Conservation (phyloP, 2,797 vertebrate genomes). For the Micromesistius poutassou region DNA sequence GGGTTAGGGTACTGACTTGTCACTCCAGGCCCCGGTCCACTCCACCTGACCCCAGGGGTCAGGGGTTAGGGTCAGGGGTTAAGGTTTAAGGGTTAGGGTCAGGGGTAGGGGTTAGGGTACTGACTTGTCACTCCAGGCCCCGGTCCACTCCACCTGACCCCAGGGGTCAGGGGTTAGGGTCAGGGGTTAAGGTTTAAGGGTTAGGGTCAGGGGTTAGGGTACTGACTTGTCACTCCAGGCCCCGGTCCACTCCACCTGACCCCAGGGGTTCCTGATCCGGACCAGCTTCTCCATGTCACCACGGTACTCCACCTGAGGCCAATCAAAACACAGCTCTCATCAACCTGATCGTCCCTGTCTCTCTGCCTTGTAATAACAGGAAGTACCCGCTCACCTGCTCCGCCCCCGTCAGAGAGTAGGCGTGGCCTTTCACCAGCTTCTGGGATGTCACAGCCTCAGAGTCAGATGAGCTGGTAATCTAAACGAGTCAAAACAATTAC, state of each 20-base stretch:
- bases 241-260: constrained; percentile 87
- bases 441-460: constrained; percentile 73
- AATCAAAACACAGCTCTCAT: constrained; percentile 16
- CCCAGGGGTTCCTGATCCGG: constrained; percentile 86
- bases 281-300: constrained; percentile 76
- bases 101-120: too few relatives aligned
- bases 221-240: constrained; percentile 82
- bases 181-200: background rate
- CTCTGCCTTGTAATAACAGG: background rate
- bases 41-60: constrained; percentile 90
- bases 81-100: too few relatives aligned
- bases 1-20: constrained; percentile 64
- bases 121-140: too few relatives aligned
- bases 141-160: too few relatives aligned
- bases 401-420: constrained; percentile 82
- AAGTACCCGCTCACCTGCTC: constrained; percentile 71
- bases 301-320: constrained; percentile 73
- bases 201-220: background rate
- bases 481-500: constrained; percentile 7
- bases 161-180: constrained; percentile 62
- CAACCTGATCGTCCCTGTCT: background rate
- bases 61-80: too few relatives aligned
- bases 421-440: constrained; percentile 83
- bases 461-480: constrained; percentile 73
- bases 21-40: too few relatives aligned